phyloP scores from a whole-genome alignment of 2,797 vertebrate genomes.

The Pterois miles region DNA sequence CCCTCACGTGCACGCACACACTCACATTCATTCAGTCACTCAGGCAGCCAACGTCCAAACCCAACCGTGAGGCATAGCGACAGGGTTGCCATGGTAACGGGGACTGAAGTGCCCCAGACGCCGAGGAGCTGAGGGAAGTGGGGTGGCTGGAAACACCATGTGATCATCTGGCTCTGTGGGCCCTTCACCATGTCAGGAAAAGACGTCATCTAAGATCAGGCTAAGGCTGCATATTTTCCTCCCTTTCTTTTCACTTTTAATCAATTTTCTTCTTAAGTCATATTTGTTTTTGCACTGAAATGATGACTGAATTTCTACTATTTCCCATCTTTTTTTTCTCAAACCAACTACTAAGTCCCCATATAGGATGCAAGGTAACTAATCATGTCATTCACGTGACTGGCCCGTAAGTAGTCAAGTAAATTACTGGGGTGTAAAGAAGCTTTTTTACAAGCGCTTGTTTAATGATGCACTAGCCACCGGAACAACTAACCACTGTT shows the following conservation, averaged over 20 bases:
- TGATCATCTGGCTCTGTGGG: constrained; percentile 40
- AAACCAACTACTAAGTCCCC: not conserved
- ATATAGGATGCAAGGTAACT: not conserved
- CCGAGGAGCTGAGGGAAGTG: constrained; percentile 35
- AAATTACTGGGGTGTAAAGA: not conserved
- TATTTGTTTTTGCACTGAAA: not conserved
- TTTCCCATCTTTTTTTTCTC: not conserved
- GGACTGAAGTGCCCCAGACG: constrained; percentile 53
- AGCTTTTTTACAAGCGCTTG: not conserved
- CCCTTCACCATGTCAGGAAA: constrained; percentile 2
- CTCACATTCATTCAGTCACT: not conserved
- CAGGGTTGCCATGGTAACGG: constrained; percentile 50
- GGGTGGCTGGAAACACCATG: constrained; percentile 43
- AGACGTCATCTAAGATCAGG: not conserved
- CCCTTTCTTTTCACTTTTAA: not conserved
- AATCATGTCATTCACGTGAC: not conserved
- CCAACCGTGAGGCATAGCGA: constrained; percentile 46
- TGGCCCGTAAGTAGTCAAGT: not conserved
- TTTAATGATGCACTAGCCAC: too few relatives aligned
- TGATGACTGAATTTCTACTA: not conserved
- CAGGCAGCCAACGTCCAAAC: constrained; percentile 30
- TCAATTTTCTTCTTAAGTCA: not conserved
- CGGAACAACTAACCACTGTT: too few relatives aligned
- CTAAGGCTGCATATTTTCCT: not conserved
- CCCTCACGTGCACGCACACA: constrained; percentile 15